phyloP scores from a whole-genome alignment of 2,797 vertebrate species.

The Molossus molossus region DNA sequence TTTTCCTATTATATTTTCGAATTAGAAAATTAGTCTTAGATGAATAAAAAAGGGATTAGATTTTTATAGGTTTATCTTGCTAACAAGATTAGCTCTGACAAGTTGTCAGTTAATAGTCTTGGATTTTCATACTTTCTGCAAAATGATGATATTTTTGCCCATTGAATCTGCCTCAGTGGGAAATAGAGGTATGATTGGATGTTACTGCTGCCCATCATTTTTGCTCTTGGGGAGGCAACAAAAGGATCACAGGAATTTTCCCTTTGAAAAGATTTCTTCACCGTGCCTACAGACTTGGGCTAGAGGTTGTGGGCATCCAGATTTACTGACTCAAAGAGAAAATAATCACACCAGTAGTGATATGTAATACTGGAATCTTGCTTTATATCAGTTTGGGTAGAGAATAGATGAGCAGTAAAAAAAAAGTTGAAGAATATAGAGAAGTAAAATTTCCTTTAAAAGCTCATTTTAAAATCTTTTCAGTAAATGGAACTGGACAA shows the following conservation, averaged over 20 bases:
- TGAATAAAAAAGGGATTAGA: slow-evolving; percentile 4
- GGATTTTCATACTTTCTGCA: background rate
- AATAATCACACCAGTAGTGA: background rate
- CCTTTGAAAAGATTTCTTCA: background rate
- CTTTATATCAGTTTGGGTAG: no score
- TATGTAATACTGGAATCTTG: background rate
- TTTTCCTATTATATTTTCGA: slow-evolving; percentile 21
- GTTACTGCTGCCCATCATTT: background rate
- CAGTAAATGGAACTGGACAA: no score
- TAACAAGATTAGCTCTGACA: background rate
- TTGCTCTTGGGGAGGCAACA: background rate
- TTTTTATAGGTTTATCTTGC: background rate
- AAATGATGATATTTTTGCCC: background rate
- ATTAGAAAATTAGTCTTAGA: background rate
- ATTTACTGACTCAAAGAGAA: background rate
- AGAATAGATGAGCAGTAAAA: no score
- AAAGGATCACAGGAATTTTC: background rate
- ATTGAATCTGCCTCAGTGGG: background rate
- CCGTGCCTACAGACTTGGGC: background rate
- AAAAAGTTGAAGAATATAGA: no score
- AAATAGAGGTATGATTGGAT: background rate
- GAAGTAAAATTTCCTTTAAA: no score
- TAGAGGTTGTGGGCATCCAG: background rate
- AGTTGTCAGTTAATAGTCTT: background rate
- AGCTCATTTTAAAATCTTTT: no score